A percentile compares a stretch with the other conserved stretches of the same genome.
Evolutionary conservation across 2,888 invertebrate genomes (phyloP).

Genomic region (Tenthredo notha): DNA sequence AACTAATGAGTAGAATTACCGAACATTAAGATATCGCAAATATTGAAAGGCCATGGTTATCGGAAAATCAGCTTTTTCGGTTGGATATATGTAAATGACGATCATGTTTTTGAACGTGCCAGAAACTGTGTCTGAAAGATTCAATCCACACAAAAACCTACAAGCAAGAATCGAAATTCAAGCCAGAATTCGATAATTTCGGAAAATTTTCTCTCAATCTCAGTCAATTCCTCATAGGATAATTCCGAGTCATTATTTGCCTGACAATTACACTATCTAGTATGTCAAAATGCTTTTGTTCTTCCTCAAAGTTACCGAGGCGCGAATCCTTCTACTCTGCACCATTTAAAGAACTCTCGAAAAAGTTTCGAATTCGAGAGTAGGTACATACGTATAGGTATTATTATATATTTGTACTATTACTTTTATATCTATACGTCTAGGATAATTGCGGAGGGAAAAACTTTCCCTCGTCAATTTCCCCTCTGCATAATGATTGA

Average conservation of each 20-base stretch:
- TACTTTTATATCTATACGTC: not conserved
- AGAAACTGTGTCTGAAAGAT: not conserved
- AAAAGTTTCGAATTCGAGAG: constrained; percentile 3
- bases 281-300: not conserved
- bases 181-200: not conserved
- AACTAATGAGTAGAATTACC: too few relatives aligned
- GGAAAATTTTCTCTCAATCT: not conserved
- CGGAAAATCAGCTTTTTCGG: too few relatives aligned
- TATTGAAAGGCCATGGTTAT: too few relatives aligned
- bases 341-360: constrained; percentile 32
- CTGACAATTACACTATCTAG: not conserved
- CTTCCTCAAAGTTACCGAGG: not conserved
- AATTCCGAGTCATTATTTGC: not conserved
- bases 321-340: not conserved
- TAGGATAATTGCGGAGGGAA: not conserved
- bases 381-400: not conserved
- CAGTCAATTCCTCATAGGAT: not conserved
- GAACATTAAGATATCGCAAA: too few relatives aligned
- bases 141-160: not conserved
- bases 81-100: too few relatives aligned
- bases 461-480: constrained; percentile 15
- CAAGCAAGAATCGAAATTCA: not conserved
- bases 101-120: too few relatives aligned
- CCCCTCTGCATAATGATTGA: not conserved
- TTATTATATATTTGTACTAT: not conserved